Conservation (phyloP, 2,113 vertebrate genomes). For the Pyxicephalus adspersus region DNA sequence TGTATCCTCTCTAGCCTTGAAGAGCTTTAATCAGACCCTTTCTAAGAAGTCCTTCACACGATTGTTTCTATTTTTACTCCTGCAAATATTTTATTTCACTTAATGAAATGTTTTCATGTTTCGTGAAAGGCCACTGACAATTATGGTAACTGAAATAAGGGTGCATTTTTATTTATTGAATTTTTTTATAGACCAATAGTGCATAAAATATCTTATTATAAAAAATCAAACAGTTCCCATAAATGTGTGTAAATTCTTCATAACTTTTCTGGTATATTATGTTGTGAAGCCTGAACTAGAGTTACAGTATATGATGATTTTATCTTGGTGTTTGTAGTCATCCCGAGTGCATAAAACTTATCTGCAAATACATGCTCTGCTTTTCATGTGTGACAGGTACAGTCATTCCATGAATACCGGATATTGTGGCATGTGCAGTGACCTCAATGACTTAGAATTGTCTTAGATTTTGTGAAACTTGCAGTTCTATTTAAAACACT, state of each 20-base stretch:
- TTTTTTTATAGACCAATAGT: too few species aligned
- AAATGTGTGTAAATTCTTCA: too few species aligned
- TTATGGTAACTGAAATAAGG: neutral
- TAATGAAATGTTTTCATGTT: too few species aligned
- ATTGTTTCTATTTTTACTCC: too few species aligned
- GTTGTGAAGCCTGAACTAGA: neutral
- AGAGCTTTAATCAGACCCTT: too few species aligned
- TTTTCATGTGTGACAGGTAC: neutral
- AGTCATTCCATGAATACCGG: neutral
- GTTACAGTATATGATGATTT: neutral
- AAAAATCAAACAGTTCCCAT: too few species aligned
- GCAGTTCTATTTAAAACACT: too few species aligned
- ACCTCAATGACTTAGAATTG: too few species aligned
- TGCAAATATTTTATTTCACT: too few species aligned
- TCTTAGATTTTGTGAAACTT: neutral
- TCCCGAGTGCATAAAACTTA: neutral
- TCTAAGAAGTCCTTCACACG: too few species aligned
- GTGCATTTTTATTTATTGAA: neutral
- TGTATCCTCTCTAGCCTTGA: too few species aligned
- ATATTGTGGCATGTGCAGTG: neutral
- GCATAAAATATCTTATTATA: too few species aligned
- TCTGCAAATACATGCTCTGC: neutral
- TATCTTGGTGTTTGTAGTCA: neutral
- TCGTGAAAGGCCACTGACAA: neutral
- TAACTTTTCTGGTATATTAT: neutral